Percentiles rank a stretch among this genome's conserved stretches.
Conservation (phyloP, 2,797 vertebrate species). For the Phrynocephalus forsythii region DNA sequence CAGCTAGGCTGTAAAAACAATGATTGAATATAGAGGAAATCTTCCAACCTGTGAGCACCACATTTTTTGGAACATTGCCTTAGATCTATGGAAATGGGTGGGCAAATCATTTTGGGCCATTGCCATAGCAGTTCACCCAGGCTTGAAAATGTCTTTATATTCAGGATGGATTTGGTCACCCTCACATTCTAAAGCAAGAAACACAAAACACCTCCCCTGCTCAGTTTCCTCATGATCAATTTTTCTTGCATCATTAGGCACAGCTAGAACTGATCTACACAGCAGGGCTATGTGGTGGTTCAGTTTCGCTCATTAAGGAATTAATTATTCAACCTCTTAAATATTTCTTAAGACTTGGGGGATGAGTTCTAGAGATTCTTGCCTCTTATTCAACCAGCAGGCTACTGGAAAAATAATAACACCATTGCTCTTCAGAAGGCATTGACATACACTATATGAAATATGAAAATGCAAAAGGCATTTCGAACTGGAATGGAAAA, state of each 20-base stretch:
- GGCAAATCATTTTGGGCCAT: neutral
- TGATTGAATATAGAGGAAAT: neutral
- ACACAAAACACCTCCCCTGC: slow-evolving; percentile 9
- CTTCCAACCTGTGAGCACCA: neutral
- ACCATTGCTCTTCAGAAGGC: slow-evolving; percentile 48
- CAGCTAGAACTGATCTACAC: slow-evolving; percentile 68
- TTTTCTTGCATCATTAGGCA: slow-evolving; percentile 45
- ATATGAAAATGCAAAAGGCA: slow-evolving; percentile 34
- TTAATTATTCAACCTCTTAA: slow-evolving; percentile 71
- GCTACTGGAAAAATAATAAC: slow-evolving; percentile 38
- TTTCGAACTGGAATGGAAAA: neutral
- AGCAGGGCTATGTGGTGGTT: slow-evolving; percentile 40
- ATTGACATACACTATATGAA: slow-evolving; percentile 18
- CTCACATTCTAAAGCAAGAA: neutral
- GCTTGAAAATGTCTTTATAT: neutral
- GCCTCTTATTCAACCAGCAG: slow-evolving; percentile 8
- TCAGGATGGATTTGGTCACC: slow-evolving; percentile 1
- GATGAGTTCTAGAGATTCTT: slow-evolving; percentile 28
- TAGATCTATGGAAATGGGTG: neutral
- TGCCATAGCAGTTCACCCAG: neutral
- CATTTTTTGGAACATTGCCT: neutral
- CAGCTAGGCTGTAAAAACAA: neutral
- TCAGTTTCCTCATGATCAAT: slow-evolving; percentile 54
- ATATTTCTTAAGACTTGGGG: slow-evolving; percentile 57
- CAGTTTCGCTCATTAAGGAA: slow-evolving; percentile 57